Evolutionary conservation across 2,888 invertebrate species (phyloP).

Genomic region (Axea sp.): DNA sequence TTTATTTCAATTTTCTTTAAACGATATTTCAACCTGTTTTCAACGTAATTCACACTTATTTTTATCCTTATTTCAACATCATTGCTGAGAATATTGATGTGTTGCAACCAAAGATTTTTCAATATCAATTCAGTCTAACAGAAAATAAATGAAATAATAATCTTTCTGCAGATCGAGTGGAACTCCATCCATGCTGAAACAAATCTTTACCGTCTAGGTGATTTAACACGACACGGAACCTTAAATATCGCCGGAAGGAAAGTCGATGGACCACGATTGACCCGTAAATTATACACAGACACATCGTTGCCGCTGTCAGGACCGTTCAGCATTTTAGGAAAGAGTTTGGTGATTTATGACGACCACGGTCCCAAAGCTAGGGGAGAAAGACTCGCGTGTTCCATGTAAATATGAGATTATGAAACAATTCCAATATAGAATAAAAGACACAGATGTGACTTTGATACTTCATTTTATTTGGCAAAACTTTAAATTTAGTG

Average conservation of each 20-base stretch:
- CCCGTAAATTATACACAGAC: slow-evolving; percentile 90
- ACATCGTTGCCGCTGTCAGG: slow-evolving; percentile 88
- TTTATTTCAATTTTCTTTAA: too few relatives aligned
- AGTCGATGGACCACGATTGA: slow-evolving; percentile 83
- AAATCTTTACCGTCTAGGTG: slow-evolving; percentile 87
- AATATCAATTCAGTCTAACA: too few relatives aligned
- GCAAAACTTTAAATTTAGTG: too few relatives aligned
- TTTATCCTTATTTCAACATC: too few relatives aligned
- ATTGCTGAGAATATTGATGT: too few relatives aligned
- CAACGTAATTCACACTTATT: too few relatives aligned
- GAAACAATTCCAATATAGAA: too few relatives aligned
- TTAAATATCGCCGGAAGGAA: slow-evolving; percentile 89
- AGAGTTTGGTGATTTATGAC: slow-evolving; percentile 92
- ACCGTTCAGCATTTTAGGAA: slow-evolving; percentile 86
- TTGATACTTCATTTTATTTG: too few relatives aligned
- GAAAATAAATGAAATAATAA: too few relatives aligned
- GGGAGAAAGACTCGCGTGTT: slow-evolving; percentile 93
- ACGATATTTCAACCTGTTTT: too few relatives aligned
- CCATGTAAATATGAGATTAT: slow-evolving; percentile 85
- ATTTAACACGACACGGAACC: slow-evolving; percentile 86
- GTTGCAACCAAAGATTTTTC: too few relatives aligned
- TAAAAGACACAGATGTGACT: too few relatives aligned
- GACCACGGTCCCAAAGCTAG: slow-evolving; percentile 92
- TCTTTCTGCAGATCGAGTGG: slow-evolving; percentile 80
- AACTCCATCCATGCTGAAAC: slow-evolving; percentile 83